A percentile compares a stretch with the other conserved stretches of the same genome.
phyloP scores from a whole-genome alignment of 2,113 vertebrate genomes.

The Gadus chalcogrammus region DNA sequence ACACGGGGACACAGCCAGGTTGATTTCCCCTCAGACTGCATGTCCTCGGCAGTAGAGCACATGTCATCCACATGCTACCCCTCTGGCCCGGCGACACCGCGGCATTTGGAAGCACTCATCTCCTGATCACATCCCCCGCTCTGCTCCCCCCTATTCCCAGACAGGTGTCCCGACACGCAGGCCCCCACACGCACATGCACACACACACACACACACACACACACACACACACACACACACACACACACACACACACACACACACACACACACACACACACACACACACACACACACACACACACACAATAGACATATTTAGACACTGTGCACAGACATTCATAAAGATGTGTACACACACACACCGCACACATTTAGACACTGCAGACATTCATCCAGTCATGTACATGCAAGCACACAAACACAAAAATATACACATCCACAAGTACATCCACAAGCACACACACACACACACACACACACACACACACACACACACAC shows the following conservation, averaged over 20 bases:
- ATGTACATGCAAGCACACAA: constrained; percentile 44
- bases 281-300: not conserved
- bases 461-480: not conserved
- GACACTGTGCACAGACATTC: constrained; percentile 3
- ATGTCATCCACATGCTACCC: constrained; percentile 51
- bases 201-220: not conserved
- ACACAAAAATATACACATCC: constrained; percentile 22
- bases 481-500: constrained; percentile 8
- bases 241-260: constrained; percentile 6
- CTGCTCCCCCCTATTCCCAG: constrained; percentile 46
- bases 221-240: constrained; percentile 12
- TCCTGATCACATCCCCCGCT: constrained; percentile 54
- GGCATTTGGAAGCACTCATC: constrained; percentile 56
- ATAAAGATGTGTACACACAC: constrained; percentile 2
- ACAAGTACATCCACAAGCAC: no score
- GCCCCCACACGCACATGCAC: constrained; percentile 12
- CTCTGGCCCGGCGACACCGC: constrained; percentile 44
- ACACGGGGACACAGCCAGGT: constrained; percentile 15
- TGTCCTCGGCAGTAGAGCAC: constrained; percentile 53
- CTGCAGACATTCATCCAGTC: constrained; percentile 36
- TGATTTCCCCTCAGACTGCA: constrained; percentile 59
- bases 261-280: no score
- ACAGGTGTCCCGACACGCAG: constrained; percentile 47
- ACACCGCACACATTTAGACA: constrained; percentile 16
- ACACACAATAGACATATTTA: no score